These are phyloP conservation scores for Drosophila oshimai DNA, from an alignment of 1,140 invertebrate species.

Conservation along the genomic window DNA sequence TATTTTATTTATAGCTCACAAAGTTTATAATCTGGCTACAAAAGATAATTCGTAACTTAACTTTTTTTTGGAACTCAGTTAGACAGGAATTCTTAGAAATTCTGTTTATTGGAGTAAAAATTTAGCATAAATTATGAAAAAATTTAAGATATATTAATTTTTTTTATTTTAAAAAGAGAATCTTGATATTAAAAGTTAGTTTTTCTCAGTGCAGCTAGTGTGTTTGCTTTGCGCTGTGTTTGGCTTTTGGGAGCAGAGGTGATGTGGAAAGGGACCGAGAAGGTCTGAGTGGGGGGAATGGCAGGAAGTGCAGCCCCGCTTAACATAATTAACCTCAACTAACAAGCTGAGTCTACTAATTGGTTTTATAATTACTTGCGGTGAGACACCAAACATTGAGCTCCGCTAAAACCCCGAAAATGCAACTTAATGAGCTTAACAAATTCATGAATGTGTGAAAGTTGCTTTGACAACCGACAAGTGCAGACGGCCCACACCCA, in stretches of 20 bases:
- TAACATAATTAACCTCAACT: conserved; percentile 81
- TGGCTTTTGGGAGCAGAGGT: conserved; percentile 21
- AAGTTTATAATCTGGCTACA: too few relatives aligned
- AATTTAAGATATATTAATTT: too few relatives aligned
- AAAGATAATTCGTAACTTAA: too few relatives aligned
- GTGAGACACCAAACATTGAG: conserved; percentile 78
- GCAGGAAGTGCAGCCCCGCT: conserved; percentile 44
- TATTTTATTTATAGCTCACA: too few relatives aligned
- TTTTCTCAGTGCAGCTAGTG: conserved; percentile 13
- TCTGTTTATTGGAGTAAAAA: too few relatives aligned
- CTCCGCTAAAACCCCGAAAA: conserved; percentile 71
- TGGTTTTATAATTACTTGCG: conserved; percentile 81
- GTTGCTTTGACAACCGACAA: conserved; percentile 79
- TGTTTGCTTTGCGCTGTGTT: conserved; percentile 45
- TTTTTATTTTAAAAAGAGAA: too few relatives aligned
- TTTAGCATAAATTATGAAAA: too few relatives aligned
- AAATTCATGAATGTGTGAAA: conserved; percentile 82
- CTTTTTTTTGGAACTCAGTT: too few relatives aligned
- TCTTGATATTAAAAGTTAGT: not conserved
- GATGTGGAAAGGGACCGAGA: not conserved
- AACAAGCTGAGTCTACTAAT: conserved; percentile 81
- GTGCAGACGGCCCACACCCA: conserved; percentile 67
- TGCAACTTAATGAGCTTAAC: conserved; percentile 81
- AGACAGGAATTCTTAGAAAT: too few relatives aligned
- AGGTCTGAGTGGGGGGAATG: not conserved